Percentiles rank a stretch among this genome's conserved stretches.
Evolutionary conservation across 2,113 vertebrate genomes (phyloP).

Genomic region (Actenoides hombroni): DNA sequence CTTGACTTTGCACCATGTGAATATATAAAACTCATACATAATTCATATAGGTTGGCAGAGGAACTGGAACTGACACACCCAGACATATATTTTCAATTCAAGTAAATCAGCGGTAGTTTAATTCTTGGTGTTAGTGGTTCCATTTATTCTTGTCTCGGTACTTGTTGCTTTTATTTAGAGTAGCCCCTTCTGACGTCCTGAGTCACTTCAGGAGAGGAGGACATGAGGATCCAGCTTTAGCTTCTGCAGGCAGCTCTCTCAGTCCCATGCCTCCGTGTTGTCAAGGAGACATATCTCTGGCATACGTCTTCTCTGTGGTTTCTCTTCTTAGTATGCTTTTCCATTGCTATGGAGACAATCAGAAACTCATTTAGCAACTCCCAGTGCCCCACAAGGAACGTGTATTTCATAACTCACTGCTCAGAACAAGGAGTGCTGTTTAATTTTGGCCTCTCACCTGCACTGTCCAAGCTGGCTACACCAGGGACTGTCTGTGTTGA

Average conservation of each 20-base stretch:
- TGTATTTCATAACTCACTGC: constrained; percentile 32
- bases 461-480: not conserved
- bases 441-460: constrained; percentile 11
- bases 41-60: not conserved
- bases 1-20: not conserved
- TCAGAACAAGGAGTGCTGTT: not conserved
- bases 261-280: constrained; percentile 22
- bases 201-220: not conserved
- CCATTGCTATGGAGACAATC: constrained; percentile 69
- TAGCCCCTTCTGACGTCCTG: not conserved
- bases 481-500: not conserved
- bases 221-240: not conserved
- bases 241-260: not conserved
- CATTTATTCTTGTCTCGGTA: not conserved
- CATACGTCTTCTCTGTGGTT: constrained; percentile 41
- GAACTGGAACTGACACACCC: not conserved
- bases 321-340: constrained; percentile 43
- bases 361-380: constrained; percentile 54
- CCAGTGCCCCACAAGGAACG: not conserved
- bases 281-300: constrained; percentile 63
- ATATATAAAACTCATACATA: not conserved
- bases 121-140: not conserved
- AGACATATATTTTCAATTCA: not conserved
- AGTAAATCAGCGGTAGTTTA: not conserved
- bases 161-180: not conserved